phyloP scores from a whole-genome alignment of 1,140 invertebrate genomes.

The Trichonephila clavipes region DNA sequence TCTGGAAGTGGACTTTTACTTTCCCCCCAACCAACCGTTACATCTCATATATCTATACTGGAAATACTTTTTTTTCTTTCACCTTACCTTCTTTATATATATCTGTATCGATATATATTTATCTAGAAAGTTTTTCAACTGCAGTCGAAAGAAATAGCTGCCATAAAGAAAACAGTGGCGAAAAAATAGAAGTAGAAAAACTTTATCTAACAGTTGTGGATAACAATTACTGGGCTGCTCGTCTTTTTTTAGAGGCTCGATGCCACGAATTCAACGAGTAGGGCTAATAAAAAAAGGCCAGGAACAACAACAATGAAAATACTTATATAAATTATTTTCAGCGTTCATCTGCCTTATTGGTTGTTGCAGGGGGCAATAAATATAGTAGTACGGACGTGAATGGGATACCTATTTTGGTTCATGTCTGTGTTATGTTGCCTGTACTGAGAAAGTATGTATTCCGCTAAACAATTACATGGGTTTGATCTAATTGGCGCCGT shows the following conservation, averaged over 20 bases:
- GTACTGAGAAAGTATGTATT: neutral
- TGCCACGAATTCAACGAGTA: neutral
- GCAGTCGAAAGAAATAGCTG: neutral
- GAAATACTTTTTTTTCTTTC: no score
- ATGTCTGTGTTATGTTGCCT: neutral
- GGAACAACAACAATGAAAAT: conserved; percentile 27
- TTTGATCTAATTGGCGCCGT: no score
- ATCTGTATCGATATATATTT: conserved; percentile 54
- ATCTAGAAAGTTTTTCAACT: conserved; percentile 63
- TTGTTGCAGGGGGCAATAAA: neutral
- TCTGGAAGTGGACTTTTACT: conserved; percentile 61
- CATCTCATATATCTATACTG: conserved; percentile 16
- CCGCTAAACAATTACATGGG: no score
- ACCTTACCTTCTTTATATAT: neutral
- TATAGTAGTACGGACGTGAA: neutral
- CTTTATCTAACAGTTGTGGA: conserved; percentile 25
- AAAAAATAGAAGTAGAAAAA: conserved; percentile 24
- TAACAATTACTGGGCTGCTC: conserved; percentile 35
- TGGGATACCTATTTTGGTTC: neutral
- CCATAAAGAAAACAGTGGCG: neutral
- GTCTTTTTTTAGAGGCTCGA: neutral
- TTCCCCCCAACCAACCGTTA: neutral
- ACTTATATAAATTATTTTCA: conserved; percentile 23
- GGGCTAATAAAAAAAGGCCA: neutral
- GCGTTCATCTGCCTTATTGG: conserved; percentile 14